Conservation (phyloP, 2,113 vertebrate species). For the Datnioides undecimradiatus region DNA sequence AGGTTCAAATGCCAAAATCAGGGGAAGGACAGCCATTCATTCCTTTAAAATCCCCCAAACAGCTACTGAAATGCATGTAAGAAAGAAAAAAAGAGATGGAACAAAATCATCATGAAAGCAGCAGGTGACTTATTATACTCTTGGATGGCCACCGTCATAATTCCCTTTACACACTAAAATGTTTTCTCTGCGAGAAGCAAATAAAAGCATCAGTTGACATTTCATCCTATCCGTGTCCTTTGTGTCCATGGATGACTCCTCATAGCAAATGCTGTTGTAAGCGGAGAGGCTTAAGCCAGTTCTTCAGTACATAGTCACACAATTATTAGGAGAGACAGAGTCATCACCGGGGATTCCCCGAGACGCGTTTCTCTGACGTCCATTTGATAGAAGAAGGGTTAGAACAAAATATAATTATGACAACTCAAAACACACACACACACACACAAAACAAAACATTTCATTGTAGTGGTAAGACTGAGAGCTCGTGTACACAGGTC, state of each 20-base stretch:
- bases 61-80: conserved; percentile 29
- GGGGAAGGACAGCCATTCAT: conserved; percentile 26
- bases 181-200: conserved; percentile 15
- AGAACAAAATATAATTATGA: conserved; percentile 49
- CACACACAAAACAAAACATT: conserved; percentile 34
- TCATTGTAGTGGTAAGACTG: conserved; percentile 61
- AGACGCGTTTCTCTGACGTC: conserved; percentile 45
- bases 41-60: conserved; percentile 45
- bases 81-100: conserved; percentile 10
- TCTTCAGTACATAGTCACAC: conserved; percentile 47
- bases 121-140: conserved; percentile 63
- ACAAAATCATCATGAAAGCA: conserved; percentile 63
- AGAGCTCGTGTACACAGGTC: conserved; percentile 52
- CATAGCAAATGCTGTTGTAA: conserved; percentile 47
- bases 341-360: conserved; percentile 37
- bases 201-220: conserved; percentile 46
- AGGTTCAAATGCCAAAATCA: conserved; percentile 33
- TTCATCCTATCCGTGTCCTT: conserved; percentile 41
- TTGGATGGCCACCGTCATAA: conserved; percentile 57
- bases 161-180: conserved; percentile 73
- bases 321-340: conserved; percentile 50
- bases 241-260: conserved; percentile 61
- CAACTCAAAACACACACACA: conserved; percentile 33
- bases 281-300: conserved; percentile 14
- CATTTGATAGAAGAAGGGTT: conserved; percentile 40